Evolutionary conservation across 2,888 invertebrate species (phyloP).

Genomic region (Axea sp.): DNA sequence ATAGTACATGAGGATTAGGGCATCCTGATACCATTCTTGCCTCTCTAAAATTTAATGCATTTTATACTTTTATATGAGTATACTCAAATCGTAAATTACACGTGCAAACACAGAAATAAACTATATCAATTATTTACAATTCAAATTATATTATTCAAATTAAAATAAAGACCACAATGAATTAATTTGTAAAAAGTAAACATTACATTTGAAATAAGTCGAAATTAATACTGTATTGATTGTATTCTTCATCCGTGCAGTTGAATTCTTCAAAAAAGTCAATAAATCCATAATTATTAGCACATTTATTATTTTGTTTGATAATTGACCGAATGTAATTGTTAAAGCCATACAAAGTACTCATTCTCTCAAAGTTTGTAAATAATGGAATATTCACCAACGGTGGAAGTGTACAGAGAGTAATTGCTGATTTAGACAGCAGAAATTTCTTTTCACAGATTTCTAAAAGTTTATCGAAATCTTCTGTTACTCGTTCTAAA

Average conservation of each 20-base stretch:
- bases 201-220: slow-evolving; percentile 68
- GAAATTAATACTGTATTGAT: slow-evolving; percentile 55
- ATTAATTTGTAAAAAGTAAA: no score
- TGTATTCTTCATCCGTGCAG: slow-evolving; percentile 42
- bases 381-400: slow-evolving; percentile 66
- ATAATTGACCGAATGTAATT: slow-evolving; percentile 63
- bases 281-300: slow-evolving; percentile 61
- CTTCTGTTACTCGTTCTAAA: slow-evolving; percentile 62
- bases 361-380: slow-evolving; percentile 42
- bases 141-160: no score
- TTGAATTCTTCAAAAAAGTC: slow-evolving; percentile 65
- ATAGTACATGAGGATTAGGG: slow-evolving; percentile 67
- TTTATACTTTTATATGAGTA: no score
- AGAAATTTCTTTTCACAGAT: slow-evolving; percentile 62
- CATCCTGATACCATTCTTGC: slow-evolving; percentile 70
- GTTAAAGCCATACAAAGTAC: slow-evolving; percentile 65
- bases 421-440: slow-evolving; percentile 65
- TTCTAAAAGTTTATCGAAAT: slow-evolving; percentile 64
- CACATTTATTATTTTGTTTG: neutral
- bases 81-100: no score
- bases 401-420: slow-evolving; percentile 71
- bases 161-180: no score
- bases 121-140: no score
- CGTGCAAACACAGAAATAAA: no score
- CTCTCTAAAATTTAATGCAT: no score